These are phyloP conservation scores for Lithophane socia DNA, from an alignment of 2,888 invertebrate genomes.

Conservation along the genomic window DNA sequence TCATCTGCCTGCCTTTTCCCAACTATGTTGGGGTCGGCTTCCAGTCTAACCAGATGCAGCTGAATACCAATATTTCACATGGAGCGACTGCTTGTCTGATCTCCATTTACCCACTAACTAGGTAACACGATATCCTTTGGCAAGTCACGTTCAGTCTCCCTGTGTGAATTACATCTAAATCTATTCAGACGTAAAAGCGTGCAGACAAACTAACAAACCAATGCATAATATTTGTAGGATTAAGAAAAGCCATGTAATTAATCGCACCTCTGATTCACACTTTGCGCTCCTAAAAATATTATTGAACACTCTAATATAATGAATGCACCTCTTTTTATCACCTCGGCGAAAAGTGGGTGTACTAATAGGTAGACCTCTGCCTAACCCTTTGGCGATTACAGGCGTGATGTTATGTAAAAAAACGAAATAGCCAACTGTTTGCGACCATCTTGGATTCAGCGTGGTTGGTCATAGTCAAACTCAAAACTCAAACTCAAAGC, in stretches of 20 bases:
- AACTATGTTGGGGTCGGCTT: background rate
- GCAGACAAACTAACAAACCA: background rate
- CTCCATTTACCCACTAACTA: background rate
- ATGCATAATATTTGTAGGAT: background rate
- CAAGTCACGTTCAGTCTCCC: background rate
- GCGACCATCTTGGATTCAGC: no score
- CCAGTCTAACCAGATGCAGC: background rate
- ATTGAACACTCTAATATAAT: no score
- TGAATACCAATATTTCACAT: background rate
- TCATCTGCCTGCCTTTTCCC: background rate
- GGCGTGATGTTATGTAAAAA: no score
- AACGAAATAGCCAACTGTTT: no score
- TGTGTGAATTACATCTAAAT: no score
- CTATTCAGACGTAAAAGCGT: no score
- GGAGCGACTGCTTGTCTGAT: background rate
- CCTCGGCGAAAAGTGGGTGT: background rate
- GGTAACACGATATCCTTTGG: background rate
- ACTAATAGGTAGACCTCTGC: no score
- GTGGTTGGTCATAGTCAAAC: no score
- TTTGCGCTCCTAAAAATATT: background rate
- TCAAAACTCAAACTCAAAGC: no score
- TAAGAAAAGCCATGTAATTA: no score
- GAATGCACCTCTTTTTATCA: background rate
- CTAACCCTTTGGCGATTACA: no score
- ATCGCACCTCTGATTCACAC: no score